Evolutionary conservation across 1,140 invertebrate genomes (phyloP), one percentile per base, ranked within the genome.

Genomic region (Euura lappo): DNA sequence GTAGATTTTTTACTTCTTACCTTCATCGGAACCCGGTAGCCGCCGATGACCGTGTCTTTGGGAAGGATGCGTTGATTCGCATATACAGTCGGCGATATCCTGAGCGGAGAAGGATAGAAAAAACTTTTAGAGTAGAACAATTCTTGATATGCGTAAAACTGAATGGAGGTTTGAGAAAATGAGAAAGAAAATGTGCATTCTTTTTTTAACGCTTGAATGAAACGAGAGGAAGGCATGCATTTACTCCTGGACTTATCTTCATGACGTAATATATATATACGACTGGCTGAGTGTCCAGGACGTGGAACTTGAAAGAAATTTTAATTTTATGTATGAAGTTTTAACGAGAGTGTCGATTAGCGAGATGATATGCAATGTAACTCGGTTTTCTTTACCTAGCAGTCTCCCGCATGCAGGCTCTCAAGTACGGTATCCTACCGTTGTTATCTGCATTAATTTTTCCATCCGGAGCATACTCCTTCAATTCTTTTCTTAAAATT

Each of bases 11-110:
- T 28, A 28, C 7, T 45, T 81, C 89, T 89, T 90, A 96, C 95
- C 79, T 94, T 94, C 89, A 94, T 94, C 66, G 95, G 96, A 75
- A 97, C 91, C 78, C 91, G 87, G 80, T 95, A 96, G 71, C 94
- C 94, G 70, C 90, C 91, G 76, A 97, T 91, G 44, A 93, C 88
- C 2, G 93, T 89, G 82, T 96, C 93, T 60, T 92, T 89, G 78
- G 93, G 92, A 65, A 95, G 86, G 77, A 92, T 92, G 78, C 95
- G 88, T 6, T 93, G 92, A 81, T 96, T 94, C 65, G 94, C 94
- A 74, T 95, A 90, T 51, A 95, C 94, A 11, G 95, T 94, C 7
- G 95, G 94, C 83, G 92, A 94, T 84, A 96, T 91, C 82, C 94
- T 94, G 84, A 72, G 28, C 28, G 28, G 28, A 28, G 28, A 28